Conservation (phyloP, 2,797 vertebrate genomes). For the Hyperoplus lanceolatus region DNA sequence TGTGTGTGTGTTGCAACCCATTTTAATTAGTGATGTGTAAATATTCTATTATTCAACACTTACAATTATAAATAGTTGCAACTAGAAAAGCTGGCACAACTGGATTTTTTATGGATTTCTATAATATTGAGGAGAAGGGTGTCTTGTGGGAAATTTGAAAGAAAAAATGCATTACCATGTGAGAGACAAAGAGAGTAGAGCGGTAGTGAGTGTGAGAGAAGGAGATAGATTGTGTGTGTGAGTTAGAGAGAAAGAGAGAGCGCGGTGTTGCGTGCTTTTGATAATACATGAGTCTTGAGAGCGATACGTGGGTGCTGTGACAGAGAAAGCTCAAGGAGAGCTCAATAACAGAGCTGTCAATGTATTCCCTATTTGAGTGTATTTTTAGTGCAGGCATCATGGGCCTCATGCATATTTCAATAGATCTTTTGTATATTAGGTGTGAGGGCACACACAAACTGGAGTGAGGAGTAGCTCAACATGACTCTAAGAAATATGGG, state of each 20-base stretch:
- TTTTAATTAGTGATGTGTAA: not conserved
- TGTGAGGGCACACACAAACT: constrained; percentile 83
- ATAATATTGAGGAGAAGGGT: not conserved
- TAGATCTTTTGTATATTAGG: constrained; percentile 90
- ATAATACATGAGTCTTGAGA: constrained; percentile 81
- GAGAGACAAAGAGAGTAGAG: constrained; percentile 24
- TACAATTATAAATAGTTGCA: not conserved
- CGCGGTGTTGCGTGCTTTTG: constrained; percentile 68
- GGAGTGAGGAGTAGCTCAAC: constrained; percentile 86
- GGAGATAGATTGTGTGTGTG: constrained; percentile 33
- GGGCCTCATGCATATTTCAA: constrained; percentile 91
- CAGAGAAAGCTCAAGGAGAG: constrained; percentile 88
- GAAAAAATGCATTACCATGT: constrained; percentile 25
- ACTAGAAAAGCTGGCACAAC: too few relatives aligned
- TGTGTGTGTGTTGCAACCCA: not conserved
- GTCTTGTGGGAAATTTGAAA: not conserved
- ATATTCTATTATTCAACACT: not conserved
- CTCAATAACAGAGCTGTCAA: constrained; percentile 91
- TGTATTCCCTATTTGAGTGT: constrained; percentile 90
- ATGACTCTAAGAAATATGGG: constrained; percentile 90
- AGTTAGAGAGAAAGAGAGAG: constrained; percentile 35
- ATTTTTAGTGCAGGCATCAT: constrained; percentile 90
- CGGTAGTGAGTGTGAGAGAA: constrained; percentile 15
- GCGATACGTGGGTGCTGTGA: constrained; percentile 78
- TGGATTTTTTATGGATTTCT: too few relatives aligned